Percentiles rank a stretch among this genome's conserved stretches.
These are phyloP conservation scores for Hypselothyrea guttata DNA, from an alignment of 2,888 invertebrate genomes.

Conservation along the genomic window DNA sequence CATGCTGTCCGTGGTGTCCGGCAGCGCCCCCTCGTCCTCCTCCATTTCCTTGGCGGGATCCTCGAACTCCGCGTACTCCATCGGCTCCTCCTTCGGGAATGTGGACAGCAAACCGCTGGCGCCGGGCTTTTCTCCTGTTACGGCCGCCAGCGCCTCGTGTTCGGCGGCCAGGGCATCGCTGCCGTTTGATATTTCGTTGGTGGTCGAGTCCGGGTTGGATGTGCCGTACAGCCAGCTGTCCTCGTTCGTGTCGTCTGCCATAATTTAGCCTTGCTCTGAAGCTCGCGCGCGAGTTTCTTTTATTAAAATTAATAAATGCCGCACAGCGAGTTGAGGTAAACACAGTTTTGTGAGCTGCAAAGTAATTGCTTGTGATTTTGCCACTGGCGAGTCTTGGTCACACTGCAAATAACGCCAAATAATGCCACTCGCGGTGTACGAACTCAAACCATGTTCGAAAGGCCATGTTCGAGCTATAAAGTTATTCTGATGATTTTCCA, in stretches of 20 bases:
- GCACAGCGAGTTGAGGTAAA: slow-evolving; percentile 46
- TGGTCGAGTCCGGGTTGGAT: slow-evolving; percentile 84
- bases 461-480: too few species aligned
- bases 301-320: slow-evolving; percentile 26
- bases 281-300: slow-evolving; percentile 30
- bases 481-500: too few species aligned
- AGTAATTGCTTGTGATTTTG: too few species aligned
- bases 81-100: slow-evolving; percentile 58
- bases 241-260: slow-evolving; percentile 88
- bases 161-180: slow-evolving; percentile 56
- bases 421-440: too few species aligned
- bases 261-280: slow-evolving; percentile 63
- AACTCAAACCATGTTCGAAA: too few species aligned
- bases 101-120: slow-evolving; percentile 18
- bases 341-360: slow-evolving; percentile 42
- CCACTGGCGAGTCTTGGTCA: too few species aligned
- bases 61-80: slow-evolving; percentile 74
- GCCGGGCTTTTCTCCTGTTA: slow-evolving; percentile 47
- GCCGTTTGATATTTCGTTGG: slow-evolving; percentile 72
- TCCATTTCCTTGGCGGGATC: slow-evolving; percentile 82
- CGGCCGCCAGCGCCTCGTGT: slow-evolving; percentile 62
- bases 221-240: slow-evolving; percentile 95
- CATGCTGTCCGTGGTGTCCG: slow-evolving; percentile 62
- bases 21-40: slow-evolving; percentile 78
- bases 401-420: too few species aligned